These are phyloP conservation scores for Trachops cirrhosus DNA, from an alignment of 2,797 vertebrate species.

Conservation along the genomic window DNA sequence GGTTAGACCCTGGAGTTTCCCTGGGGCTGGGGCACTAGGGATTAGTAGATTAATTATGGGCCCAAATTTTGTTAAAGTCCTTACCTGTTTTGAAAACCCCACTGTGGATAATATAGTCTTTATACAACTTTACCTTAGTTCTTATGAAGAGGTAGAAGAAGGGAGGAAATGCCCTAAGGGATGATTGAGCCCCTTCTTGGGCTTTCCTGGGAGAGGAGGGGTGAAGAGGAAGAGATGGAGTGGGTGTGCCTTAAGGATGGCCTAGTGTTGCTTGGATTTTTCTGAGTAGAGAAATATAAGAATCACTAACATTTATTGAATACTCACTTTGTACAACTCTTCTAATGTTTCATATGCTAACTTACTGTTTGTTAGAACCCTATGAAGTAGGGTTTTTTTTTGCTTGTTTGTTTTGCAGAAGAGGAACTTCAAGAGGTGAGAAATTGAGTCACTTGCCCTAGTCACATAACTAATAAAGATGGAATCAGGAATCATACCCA, in stretches of 20 bases:
- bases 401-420: background rate
- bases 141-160: background rate
- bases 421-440: background rate
- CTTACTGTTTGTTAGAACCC: background rate
- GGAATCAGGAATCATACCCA: background rate
- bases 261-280: background rate
- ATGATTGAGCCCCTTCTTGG: background rate
- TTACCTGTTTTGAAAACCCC: background rate
- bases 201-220: background rate
- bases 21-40: background rate
- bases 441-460: background rate
- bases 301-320: background rate
- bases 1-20: background rate
- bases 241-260: background rate
- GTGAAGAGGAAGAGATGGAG: background rate
- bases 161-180: background rate
- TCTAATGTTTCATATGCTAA: background rate
- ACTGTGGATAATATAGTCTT: background rate
- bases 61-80: background rate
- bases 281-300: background rate
- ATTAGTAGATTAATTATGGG: conserved; percentile 1
- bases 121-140: background rate
- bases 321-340: background rate
- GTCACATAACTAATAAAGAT: background rate
- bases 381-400: background rate